Evolutionary conservation across 2,113 vertebrate genomes (phyloP), one percentile per base, ranked within the genome.

Genomic region (Eurystomus gularis): DNA sequence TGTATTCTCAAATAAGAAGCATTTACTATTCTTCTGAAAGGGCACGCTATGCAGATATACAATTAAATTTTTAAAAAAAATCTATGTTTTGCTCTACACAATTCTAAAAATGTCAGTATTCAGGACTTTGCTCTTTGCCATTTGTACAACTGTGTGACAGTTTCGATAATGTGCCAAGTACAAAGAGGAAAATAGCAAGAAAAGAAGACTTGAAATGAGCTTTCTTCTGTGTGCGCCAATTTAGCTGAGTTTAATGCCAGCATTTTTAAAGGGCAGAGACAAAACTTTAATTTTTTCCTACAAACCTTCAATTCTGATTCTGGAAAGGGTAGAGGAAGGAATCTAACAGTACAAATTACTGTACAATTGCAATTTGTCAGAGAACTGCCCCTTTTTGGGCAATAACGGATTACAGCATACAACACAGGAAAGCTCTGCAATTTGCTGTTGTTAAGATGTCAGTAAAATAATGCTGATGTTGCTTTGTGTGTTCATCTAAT

Each of bases 271-370:
- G 40, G 55, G n/a, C 35, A 72, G 52, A 79, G 82, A 57, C 82
- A 94, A 86, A 86, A 97, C 72, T 65, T 87, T 46, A 19, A 25
- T 60, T 90, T 95, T 80, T 61, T 48, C 52, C 62, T 58, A 69
- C 71, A 89, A 80, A 72, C 88, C 71, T 73, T 87, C 82, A 87
- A 90, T 82, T 39, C 71, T 80, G 73, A 94, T 61, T 88, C 70
- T 79, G 82, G 65, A 49, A 82, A 28, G 79, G 29, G 33, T 60
- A 14, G 39, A 80, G 25, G 19, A 65, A 85, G 69, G 31, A 81
- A 69, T 60, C 73, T 65, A 80, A 71, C 48, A 35, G 60, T 58
- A 33, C 40, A 88, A 82, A 86, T 31, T 76, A 64, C 29, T 35
- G 46, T 29, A 80, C 55, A 42, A 76, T 17, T 75, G 79, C 37